phyloP scores from a whole-genome alignment of 2,888 invertebrate species.

The Acanthosepion esculentum region DNA sequence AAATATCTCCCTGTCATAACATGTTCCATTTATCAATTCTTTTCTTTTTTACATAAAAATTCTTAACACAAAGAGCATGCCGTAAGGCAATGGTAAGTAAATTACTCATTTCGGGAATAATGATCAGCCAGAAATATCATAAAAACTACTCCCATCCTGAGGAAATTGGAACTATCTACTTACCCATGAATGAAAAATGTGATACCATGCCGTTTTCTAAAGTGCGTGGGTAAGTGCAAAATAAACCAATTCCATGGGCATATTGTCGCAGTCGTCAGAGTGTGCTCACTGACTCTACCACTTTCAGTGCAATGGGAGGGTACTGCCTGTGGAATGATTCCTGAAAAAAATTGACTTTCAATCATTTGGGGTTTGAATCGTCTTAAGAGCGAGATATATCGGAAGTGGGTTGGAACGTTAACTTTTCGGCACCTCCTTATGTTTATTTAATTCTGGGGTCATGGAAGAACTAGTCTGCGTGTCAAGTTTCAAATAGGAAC shows the following conservation, averaged over 20 bases:
- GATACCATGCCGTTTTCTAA: background rate
- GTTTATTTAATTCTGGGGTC: too few relatives aligned
- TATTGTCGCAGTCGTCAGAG: too few relatives aligned
- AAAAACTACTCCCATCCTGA: background rate
- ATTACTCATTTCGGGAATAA: background rate
- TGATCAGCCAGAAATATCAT: background rate
- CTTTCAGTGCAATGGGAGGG: too few relatives aligned
- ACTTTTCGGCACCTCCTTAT: too few relatives aligned
- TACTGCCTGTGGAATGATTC: too few relatives aligned
- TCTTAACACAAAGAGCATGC: background rate
- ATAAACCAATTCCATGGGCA: background rate
- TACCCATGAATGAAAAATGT: background rate
- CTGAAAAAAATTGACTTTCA: too few relatives aligned
- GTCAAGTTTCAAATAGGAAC: too few relatives aligned
- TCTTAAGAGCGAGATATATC: too few relatives aligned
- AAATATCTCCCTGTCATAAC: background rate
- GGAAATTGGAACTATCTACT: background rate
- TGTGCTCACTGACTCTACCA: too few relatives aligned
- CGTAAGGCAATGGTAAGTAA: background rate
- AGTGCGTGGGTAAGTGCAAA: background rate
- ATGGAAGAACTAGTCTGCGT: too few relatives aligned
- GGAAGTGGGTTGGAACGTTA: too few relatives aligned
- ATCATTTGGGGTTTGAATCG: too few relatives aligned
- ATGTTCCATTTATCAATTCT: background rate
- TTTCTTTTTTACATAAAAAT: background rate